phyloP scores from a whole-genome alignment of 2,888 invertebrate genomes.

The Listrodromus nycthemerus region DNA sequence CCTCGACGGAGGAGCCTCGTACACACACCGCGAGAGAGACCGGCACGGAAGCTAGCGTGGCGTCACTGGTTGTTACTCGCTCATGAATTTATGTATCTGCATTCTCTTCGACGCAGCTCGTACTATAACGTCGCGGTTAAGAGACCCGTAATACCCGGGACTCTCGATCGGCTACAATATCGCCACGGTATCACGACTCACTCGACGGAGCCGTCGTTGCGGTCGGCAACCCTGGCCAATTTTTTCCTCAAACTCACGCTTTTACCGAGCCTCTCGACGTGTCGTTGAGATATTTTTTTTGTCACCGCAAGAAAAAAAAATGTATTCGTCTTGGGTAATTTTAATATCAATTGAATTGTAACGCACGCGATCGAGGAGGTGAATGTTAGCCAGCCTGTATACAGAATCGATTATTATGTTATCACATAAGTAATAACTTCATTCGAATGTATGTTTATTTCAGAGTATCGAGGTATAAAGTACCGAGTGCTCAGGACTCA shows the following conservation, averaged over 20 bases:
- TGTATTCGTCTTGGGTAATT: no score
- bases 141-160: conserved; percentile 35
- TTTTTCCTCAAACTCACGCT: neutral
- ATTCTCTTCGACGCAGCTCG: conserved; percentile 81
- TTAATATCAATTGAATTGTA: no score
- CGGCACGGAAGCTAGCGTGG: conserved; percentile 84
- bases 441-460: no score
- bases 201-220: conserved; percentile 13
- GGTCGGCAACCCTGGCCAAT: neutral
- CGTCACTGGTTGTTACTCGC: conserved; percentile 84
- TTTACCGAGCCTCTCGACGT: neutral
- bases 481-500: no score
- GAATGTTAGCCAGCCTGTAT: no score
- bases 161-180: conserved; percentile 43
- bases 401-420: no score
- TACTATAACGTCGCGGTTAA: conserved; percentile 58
- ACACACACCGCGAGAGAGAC: conserved; percentile 46
- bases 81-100: conserved; percentile 85
- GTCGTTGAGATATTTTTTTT: neutral
- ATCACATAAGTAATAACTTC: no score
- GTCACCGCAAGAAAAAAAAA: no score
- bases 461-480: no score
- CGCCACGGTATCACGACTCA: conserved; percentile 28
- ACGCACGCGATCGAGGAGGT: no score
- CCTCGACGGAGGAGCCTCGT: conserved; percentile 57